Conservation (phyloP, 2,113 vertebrate genomes). For the Chiloscyllium plagiosum region DNA sequence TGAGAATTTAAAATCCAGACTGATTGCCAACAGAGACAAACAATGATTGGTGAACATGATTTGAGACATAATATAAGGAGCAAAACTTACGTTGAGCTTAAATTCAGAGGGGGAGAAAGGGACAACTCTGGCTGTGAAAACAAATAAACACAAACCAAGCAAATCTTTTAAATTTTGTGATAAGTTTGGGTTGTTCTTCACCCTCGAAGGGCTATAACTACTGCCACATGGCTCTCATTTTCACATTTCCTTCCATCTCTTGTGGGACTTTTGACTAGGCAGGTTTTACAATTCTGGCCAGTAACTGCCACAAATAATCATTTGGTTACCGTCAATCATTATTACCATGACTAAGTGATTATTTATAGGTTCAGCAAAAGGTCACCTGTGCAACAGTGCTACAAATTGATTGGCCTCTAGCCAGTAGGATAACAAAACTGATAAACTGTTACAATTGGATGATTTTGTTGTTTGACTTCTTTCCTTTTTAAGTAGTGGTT, state of each 20-base stretch:
- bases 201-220: neutral
- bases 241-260: neutral
- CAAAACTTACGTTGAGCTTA: neutral
- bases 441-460: neutral
- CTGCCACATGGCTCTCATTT: neutral
- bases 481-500: neutral
- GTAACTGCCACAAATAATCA: neutral
- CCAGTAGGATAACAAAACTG: neutral
- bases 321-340: conserved; percentile 2
- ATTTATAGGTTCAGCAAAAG: conserved; percentile 5
- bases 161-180: neutral
- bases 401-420: conserved; percentile 1
- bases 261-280: neutral
- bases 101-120: neutral
- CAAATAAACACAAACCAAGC: neutral
- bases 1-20: no score
- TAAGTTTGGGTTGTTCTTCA: neutral
- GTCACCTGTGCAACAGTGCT: neutral
- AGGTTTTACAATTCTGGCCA: neutral
- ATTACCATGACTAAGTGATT: neutral
- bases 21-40: neutral
- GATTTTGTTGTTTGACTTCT: neutral
- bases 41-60: neutral
- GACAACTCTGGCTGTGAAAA: neutral
- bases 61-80: neutral